These are phyloP conservation scores for Mya arenaria DNA, from an alignment of 1,140 invertebrate genomes.

Conservation along the genomic window DNA sequence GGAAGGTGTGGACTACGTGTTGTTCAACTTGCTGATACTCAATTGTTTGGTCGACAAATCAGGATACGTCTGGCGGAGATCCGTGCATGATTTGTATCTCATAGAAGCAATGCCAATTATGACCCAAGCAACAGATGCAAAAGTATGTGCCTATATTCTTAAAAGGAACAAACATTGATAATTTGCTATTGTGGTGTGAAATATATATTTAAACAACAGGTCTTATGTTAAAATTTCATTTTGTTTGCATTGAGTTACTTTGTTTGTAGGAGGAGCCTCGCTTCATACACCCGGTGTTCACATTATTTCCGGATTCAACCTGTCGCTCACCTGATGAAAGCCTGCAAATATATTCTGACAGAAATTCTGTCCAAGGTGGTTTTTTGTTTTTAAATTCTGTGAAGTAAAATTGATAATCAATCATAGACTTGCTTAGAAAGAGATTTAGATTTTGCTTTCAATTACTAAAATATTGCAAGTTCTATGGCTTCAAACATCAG, in stretches of 20 bases:
- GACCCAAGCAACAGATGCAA: neutral
- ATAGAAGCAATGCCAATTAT: constrained; percentile 74
- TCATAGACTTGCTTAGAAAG: neutral
- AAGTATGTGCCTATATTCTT: neutral
- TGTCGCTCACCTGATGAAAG: constrained; percentile 70
- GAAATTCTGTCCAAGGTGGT: neutral
- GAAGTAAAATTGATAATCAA: neutral
- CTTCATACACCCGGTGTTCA: constrained; percentile 62
- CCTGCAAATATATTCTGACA: constrained; percentile 34
- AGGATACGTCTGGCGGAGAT: constrained; percentile 75
- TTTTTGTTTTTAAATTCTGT: neutral
- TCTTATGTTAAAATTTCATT: neutral
- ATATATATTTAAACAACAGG: neutral
- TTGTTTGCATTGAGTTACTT: neutral
- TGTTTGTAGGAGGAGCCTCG: neutral
- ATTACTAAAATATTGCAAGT: neutral
- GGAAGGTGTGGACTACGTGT: constrained; percentile 73
- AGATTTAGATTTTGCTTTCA: neutral
- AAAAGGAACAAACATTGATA: neutral
- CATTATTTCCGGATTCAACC: constrained; percentile 61
- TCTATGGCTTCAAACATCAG: neutral
- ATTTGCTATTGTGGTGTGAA: neutral
- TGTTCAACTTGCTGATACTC: constrained; percentile 76
- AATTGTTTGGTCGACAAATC: constrained; percentile 67
- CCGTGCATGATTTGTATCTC: constrained; percentile 72